phyloP scores from a whole-genome alignment of 2,888 invertebrate genomes.

The Netelia virgata region DNA sequence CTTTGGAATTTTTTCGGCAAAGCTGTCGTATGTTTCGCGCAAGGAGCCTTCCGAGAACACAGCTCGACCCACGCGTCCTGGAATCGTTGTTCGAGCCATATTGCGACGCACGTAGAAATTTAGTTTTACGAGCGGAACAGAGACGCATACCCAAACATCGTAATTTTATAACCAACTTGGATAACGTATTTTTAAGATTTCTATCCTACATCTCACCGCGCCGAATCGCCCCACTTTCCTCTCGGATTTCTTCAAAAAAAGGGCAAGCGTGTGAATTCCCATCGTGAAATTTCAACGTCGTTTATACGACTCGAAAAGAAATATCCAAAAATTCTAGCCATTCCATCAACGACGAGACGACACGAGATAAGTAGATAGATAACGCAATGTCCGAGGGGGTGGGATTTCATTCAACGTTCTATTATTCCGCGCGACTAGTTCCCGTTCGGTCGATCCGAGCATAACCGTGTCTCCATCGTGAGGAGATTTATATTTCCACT shows the following conservation, averaged over 20 bases:
- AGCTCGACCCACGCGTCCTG: constrained; percentile 43
- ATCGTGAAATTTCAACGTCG: neutral
- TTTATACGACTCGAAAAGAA: neutral
- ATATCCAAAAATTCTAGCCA: neutral
- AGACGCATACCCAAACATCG: constrained; percentile 38
- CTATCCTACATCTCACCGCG: constrained; percentile 46
- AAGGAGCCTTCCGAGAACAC: constrained; percentile 56
- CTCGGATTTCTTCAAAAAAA: constrained; percentile 36
- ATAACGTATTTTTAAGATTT: constrained; percentile 36
- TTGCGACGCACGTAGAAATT: constrained; percentile 39
- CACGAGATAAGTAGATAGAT: neutral
- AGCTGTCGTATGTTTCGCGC: constrained; percentile 23
- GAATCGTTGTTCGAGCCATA: constrained; percentile 8
- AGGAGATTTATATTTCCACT: constrained; percentile 70
- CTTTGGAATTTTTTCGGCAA: constrained; percentile 74
- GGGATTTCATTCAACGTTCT: neutral
- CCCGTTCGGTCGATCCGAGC: constrained; percentile 26
- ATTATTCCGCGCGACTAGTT: constrained; percentile 35
- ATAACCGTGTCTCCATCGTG: neutral
- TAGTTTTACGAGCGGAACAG: constrained; percentile 59
- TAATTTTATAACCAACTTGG: constrained; percentile 40
- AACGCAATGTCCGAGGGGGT: constrained; percentile 1
- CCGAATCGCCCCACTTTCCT: constrained; percentile 32
- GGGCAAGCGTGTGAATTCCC: constrained; percentile 44
- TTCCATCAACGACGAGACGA: neutral